phyloP scores from a whole-genome alignment of 2,888 invertebrate genomes.

The Escarpia spicata region DNA sequence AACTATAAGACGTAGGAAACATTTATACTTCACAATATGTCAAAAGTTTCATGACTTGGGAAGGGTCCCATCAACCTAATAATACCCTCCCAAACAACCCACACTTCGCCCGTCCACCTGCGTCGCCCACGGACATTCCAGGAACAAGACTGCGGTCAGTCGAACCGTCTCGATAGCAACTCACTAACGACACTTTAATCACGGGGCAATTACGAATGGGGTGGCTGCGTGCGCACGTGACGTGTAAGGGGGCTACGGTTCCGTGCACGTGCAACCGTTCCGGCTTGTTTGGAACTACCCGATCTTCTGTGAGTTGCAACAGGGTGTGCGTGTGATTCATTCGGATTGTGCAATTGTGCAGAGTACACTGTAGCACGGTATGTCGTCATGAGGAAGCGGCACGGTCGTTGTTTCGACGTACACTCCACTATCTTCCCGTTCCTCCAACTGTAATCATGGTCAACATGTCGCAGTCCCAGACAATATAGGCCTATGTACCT shows the following conservation, averaged over 20 bases:
- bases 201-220: constrained; percentile 2
- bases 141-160: not conserved
- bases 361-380: not conserved
- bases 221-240: constrained; percentile 12
- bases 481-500: too few relatives aligned
- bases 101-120: not conserved
- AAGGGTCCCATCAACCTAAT: not conserved
- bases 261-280: not conserved
- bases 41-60: not conserved
- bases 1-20: not conserved
- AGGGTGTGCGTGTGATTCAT: not conserved
- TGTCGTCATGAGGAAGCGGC: not conserved
- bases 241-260: not conserved
- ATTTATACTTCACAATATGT: not conserved
- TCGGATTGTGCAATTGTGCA: not conserved
- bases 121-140: not conserved
- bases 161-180: not conserved
- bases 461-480: too few relatives aligned
- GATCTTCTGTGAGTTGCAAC: not conserved
- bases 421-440: not conserved
- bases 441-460: too few relatives aligned
- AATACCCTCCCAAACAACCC: not conserved
- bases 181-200: not conserved
- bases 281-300: not conserved
- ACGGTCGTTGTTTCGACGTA: not conserved